Evolutionary conservation across 1,140 invertebrate species (phyloP), one percentile per base, ranked within the genome.

Genomic region (Bicyclus anynana): DNA sequence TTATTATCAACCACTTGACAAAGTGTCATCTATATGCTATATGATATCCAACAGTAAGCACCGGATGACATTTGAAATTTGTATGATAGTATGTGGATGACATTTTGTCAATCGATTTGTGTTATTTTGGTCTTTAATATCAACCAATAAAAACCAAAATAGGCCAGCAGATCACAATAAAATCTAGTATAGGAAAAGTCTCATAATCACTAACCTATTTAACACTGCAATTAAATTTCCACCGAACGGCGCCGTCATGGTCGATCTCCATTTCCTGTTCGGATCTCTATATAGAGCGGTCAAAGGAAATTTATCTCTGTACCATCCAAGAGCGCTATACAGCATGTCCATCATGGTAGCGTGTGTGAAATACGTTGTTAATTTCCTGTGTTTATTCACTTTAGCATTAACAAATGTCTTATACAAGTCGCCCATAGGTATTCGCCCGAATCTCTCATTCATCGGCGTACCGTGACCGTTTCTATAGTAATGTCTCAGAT

Each of bases 371-470:
- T 84, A 84, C 9, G 66, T 57, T 3, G 68, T 68, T 5, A 87
- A 60, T 51, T 76, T 84, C 23, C 67, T 82, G 5, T 29, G 92
- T 91, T 68, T 90, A 88, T 83, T 73, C 3, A 70, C 67, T 59
- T 88, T 80, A 9, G 72, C 72, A 38, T 63, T 46, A 71, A 87
- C 69, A 29, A 92, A 89, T 17, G 90, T 91, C 16, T 91, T 80
- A 26, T 95, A 90, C 77, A 97, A 89, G 72, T 97, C 93, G 66
- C 91, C 89, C 0, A 96, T 75, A 2, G 93, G 89, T 1, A 92
- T 91, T 74, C 94, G 96, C 35, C 94, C 95, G 14, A 95, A 89
- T 56, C 90, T 89, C 14, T 77, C 71, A 54, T 93, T 92, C 17
- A 91, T 85, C 17, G 89, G 77, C 1, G 56, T 55, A 10, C 83